Conservation (phyloP, 1,140 invertebrate genomes). For the Gryon sp. region DNA sequence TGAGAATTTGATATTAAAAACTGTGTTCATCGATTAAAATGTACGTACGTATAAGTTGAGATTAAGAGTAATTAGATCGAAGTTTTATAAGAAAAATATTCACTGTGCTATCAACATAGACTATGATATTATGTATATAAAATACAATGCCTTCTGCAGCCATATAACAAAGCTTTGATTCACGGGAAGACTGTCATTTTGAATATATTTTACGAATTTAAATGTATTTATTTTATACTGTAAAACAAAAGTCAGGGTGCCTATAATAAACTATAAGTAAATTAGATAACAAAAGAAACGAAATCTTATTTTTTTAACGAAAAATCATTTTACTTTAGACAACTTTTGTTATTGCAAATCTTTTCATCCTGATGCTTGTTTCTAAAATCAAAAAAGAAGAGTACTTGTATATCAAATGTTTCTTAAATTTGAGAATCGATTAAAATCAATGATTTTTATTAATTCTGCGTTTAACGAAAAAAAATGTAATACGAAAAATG, state of each 20-base stretch:
- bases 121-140: constrained; percentile 35
- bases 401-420: too few relatives aligned
- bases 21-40: constrained; percentile 1
- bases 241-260: constrained; percentile 21
- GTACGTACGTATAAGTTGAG: background rate
- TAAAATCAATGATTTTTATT: too few relatives aligned
- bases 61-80: too few relatives aligned
- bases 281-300: too few relatives aligned
- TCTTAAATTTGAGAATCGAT: too few relatives aligned
- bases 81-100: constrained; percentile 5
- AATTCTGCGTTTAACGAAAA: too few relatives aligned
- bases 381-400: background rate
- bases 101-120: background rate
- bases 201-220: constrained; percentile 4
- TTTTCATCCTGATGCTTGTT: constrained; percentile 5
- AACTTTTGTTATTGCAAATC: too few relatives aligned
- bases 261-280: background rate
- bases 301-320: too few relatives aligned
- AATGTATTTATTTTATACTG: constrained; percentile 13
- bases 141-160: constrained; percentile 40
- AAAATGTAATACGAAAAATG: too few relatives aligned
- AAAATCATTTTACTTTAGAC: too few relatives aligned
- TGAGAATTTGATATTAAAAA: too few relatives aligned
- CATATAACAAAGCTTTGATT: constrained; percentile 29
- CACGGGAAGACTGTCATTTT: constrained; percentile 32